Percentiles rank a stretch among this genome's conserved stretches.
phyloP scores from a whole-genome alignment of 1,140 invertebrate species.

The Sinonovacula constricta region DNA sequence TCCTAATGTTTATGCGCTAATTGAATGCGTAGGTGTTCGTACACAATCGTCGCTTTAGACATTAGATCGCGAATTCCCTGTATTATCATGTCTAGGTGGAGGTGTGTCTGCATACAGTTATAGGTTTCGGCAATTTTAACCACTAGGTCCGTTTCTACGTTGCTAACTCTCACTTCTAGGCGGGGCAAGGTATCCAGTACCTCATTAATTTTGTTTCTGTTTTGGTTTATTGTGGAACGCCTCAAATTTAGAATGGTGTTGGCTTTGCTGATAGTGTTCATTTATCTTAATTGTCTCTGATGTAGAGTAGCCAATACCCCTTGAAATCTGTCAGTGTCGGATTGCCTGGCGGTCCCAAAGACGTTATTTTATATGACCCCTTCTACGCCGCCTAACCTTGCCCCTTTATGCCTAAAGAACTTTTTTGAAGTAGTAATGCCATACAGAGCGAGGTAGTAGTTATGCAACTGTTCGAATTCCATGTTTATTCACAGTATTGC shows the following conservation, averaged over 20 bases:
- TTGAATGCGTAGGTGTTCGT: not conserved
- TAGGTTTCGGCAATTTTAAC: not conserved
- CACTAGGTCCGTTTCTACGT: not conserved
- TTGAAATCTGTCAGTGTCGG: not conserved
- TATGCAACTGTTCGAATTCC: constrained; percentile 1
- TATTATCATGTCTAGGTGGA: not conserved
- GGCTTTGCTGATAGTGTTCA: not conserved
- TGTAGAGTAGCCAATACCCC: not conserved
- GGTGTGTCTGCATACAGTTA: not conserved
- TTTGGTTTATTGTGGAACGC: not conserved
- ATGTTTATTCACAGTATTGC: not conserved
- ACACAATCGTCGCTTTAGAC: not conserved
- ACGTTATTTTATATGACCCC: not conserved
- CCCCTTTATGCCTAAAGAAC: not conserved
- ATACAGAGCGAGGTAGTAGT: not conserved
- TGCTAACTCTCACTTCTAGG: not conserved
- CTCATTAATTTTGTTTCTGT: not conserved
- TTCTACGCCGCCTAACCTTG: not conserved
- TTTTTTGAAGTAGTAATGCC: not conserved
- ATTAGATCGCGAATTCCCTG: not conserved
- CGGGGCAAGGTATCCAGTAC: not conserved
- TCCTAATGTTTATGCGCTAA: not conserved
- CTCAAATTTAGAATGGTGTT: not conserved
- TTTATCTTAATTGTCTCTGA: not conserved
- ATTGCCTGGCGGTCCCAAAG: not conserved